Conservation (phyloP, 2,113 vertebrate genomes). For the Passerina amoena region DNA sequence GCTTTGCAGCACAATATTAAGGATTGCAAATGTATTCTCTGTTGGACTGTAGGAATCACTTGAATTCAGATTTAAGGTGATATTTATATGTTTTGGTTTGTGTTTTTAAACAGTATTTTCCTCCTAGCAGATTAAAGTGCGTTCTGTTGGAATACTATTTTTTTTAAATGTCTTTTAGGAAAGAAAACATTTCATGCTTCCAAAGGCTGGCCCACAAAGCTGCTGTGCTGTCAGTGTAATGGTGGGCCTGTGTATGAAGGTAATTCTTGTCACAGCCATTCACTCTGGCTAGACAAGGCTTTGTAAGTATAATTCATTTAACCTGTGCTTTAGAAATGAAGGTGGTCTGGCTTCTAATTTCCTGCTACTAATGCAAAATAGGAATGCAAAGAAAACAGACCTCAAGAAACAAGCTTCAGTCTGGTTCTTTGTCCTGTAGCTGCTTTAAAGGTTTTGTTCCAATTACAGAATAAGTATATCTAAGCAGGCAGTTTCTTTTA, state of each 20-base stretch:
- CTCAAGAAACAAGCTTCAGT: neutral
- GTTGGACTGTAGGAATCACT: neutral
- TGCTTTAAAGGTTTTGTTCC: neutral
- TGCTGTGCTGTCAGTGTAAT: neutral
- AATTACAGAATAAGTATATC: neutral
- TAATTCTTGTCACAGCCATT: neutral
- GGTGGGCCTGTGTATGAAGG: neutral
- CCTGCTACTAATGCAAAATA: neutral
- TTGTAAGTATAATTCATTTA: conserved; percentile 16
- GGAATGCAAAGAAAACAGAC: neutral
- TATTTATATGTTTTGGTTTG: neutral
- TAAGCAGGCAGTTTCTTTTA: neutral
- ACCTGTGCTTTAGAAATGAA: conserved; percentile 15
- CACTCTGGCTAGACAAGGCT: neutral
- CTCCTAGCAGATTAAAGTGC: neutral
- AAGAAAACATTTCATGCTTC: neutral
- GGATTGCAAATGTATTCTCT: neutral
- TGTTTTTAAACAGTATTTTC: neutral
- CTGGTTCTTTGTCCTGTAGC: neutral
- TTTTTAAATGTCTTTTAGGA: neutral
- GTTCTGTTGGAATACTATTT: neutral
- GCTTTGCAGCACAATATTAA: neutral
- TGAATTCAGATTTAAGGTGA: neutral
- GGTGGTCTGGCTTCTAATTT: conserved; percentile 27
- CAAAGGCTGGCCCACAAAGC: neutral